Evolutionary conservation across 2,113 vertebrate species (phyloP).

Genomic region (Hippocampus guttulatus): DNA sequence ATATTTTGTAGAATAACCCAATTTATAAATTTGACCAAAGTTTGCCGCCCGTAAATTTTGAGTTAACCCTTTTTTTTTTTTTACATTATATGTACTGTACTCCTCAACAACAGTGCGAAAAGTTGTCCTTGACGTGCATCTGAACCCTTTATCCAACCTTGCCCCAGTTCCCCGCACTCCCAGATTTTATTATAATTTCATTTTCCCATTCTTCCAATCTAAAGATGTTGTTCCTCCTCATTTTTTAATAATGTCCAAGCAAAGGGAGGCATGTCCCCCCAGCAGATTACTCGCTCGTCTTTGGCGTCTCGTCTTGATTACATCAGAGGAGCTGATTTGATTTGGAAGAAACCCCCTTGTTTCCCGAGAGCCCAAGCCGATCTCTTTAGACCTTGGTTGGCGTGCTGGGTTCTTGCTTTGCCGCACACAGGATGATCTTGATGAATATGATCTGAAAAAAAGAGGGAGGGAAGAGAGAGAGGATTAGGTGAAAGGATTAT

Average conservation of each 20-base stretch:
- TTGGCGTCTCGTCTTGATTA: slow-evolving; percentile 70
- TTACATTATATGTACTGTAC: no score
- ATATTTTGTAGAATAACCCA: no score
- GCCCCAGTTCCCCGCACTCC: slow-evolving; percentile 46
- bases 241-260: slow-evolving; percentile 69
- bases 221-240: slow-evolving; percentile 59
- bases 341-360: slow-evolving; percentile 60
- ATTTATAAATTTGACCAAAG: no score
- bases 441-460: slow-evolving; percentile 69
- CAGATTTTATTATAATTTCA: slow-evolving; percentile 71
- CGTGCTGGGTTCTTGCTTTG: slow-evolving; percentile 61
- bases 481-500: slow-evolving; percentile 71
- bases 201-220: slow-evolving; percentile 72
- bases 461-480: slow-evolving; percentile 55
- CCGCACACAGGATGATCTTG: slow-evolving; percentile 64
- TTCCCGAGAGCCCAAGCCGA: not conserved
- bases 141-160: slow-evolving; percentile 71
- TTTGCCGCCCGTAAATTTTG: no score
- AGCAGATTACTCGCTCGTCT: slow-evolving; percentile 66
- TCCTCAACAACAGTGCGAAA: no score
- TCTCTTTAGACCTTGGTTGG: slow-evolving; percentile 56
- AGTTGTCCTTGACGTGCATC: slow-evolving; percentile 66
- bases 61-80: no score
- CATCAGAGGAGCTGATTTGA: slow-evolving; percentile 70
- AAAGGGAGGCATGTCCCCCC: slow-evolving; percentile 55